Conservation (phyloP, 2,797 vertebrate genomes). For the Dicrostonyx torquatus region DNA sequence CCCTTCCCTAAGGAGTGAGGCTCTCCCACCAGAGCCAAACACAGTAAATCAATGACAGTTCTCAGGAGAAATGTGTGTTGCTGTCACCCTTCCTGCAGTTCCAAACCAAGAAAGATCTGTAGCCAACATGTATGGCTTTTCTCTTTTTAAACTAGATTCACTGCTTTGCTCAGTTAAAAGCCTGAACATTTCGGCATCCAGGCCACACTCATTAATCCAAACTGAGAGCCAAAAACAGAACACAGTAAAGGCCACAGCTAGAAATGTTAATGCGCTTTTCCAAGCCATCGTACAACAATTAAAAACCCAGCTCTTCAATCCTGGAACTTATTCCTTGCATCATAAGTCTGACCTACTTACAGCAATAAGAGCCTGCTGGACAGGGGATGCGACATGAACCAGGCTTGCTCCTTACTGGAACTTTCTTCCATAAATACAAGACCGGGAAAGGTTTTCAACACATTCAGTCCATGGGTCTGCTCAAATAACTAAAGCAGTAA, state of each 20-base stretch:
- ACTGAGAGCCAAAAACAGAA: neutral
- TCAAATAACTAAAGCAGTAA: neutral
- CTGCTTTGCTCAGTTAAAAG: neutral
- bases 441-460: neutral
- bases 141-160: neutral
- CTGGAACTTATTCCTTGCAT: neutral
- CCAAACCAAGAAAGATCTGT: conserved; percentile 15
- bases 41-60: conserved; percentile 2
- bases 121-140: neutral
- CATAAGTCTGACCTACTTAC: neutral
- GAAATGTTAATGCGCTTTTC: neutral
- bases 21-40: neutral
- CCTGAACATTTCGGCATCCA: neutral
- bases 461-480: neutral
- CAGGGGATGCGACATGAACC: neutral
- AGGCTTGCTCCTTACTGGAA: neutral
- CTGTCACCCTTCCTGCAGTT: neutral
- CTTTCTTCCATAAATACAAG: neutral
- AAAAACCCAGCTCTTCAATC: conserved; percentile 21
- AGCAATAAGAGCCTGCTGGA: neutral
- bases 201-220: conserved; percentile 22
- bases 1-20: neutral
- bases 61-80: neutral
- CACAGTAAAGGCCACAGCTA: neutral
- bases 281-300: neutral